Percentiles rank a stretch among this genome's conserved stretches.
Evolutionary conservation across 2,888 invertebrate genomes (phyloP).

Genomic region (Uropetala carovei): DNA sequence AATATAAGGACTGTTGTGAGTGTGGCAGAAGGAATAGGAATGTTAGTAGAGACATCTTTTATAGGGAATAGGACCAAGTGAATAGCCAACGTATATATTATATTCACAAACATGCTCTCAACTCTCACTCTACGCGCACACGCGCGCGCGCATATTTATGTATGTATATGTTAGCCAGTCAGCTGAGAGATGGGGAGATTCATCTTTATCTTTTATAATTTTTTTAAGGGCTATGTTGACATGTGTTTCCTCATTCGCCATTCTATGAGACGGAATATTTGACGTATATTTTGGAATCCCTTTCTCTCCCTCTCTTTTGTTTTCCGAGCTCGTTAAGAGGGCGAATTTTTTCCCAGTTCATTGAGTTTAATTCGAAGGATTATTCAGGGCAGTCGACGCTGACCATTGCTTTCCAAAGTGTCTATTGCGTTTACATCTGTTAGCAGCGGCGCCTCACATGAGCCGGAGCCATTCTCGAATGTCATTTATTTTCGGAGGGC

Average conservation of each 20-base stretch:
- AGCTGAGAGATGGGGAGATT: conserved; percentile 15
- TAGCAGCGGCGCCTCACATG: background rate
- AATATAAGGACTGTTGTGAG: background rate
- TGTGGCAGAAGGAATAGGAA: background rate
- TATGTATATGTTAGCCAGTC: conserved; percentile 1
- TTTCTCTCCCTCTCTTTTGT: background rate
- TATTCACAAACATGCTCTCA: background rate
- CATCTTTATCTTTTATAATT: background rate
- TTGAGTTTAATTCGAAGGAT: conserved; percentile 24
- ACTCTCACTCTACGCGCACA: too few relatives aligned
- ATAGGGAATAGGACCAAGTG: conserved; percentile 23
- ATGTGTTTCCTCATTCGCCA: background rate
- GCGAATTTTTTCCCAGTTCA: background rate
- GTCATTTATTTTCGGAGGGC: background rate
- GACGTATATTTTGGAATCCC: background rate
- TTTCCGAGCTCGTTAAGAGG: background rate
- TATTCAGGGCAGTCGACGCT: conserved; percentile 16
- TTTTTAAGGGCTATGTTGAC: conserved; percentile 29
- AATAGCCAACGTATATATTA: background rate
- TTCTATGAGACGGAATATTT: background rate
- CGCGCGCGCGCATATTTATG: too few relatives aligned
- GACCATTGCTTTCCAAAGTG: background rate
- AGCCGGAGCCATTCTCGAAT: conserved; percentile 23
- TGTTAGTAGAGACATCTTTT: background rate
- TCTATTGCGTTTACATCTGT: background rate